These are phyloP conservation scores for Drosophila sordidula DNA, from an alignment of 2,888 invertebrate species.

Conservation along the genomic window DNA sequence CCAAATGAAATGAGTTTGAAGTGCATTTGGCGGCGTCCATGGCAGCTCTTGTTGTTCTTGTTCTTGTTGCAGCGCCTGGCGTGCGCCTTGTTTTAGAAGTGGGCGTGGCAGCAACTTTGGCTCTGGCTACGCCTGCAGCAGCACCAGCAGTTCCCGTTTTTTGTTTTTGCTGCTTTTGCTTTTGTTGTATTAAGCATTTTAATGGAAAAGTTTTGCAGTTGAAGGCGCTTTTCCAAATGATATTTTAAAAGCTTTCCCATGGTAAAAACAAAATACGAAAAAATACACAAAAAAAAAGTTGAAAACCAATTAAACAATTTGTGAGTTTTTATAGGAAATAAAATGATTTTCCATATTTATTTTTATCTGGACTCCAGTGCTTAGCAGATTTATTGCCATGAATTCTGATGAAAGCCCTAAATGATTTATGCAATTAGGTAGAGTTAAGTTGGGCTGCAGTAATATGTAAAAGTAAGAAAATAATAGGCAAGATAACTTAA, in stretches of 20 bases:
- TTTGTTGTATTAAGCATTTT: constrained; percentile 74
- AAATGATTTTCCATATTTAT: constrained; percentile 52
- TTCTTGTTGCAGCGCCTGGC: constrained; percentile 24
- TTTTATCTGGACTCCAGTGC: constrained; percentile 11
- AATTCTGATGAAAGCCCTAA: constrained; percentile 21
- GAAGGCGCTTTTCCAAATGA: constrained; percentile 78
- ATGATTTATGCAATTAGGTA: background rate
- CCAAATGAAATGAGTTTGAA: constrained; percentile 82
- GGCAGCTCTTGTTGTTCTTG: constrained; percentile 36
- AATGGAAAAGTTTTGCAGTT: constrained; percentile 80
- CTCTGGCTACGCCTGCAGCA: constrained; percentile 46
- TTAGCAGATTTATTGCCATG: constrained; percentile 26
- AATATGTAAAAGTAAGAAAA: background rate
- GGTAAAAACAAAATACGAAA: constrained; percentile 18
- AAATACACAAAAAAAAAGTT: constrained; percentile 33
- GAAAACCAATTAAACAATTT: constrained; percentile 68
- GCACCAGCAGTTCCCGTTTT: constrained; percentile 9
- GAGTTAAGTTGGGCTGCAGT: background rate
- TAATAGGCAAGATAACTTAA: background rate
- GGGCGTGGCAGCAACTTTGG: constrained; percentile 71
- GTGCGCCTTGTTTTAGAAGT: constrained; percentile 67
- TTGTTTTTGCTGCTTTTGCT: constrained; percentile 35
- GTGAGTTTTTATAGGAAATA: constrained; percentile 44
- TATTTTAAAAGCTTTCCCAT: constrained; percentile 76
- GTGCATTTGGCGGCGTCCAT: constrained; percentile 73